Conservation (phyloP, 2,888 invertebrate species). For the Rhyacophila evoluta region DNA sequence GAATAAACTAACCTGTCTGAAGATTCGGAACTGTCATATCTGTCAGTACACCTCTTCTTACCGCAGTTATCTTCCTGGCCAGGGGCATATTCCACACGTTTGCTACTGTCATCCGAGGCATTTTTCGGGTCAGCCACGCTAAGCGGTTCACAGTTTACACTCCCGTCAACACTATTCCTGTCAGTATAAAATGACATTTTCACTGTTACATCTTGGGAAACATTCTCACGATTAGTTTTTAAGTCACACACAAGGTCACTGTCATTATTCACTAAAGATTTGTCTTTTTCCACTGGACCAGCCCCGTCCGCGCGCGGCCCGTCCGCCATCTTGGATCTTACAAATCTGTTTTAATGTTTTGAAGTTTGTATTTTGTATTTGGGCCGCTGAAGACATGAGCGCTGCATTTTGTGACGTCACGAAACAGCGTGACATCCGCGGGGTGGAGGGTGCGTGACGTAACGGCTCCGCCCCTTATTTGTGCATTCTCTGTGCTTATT, state of each 20-base stretch:
- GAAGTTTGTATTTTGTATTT: slow-evolving; percentile 59
- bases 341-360: slow-evolving; percentile 74
- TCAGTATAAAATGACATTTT: slow-evolving; percentile 68
- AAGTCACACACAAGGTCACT: slow-evolving; percentile 62
- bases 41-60: slow-evolving; percentile 89
- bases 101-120: slow-evolving; percentile 58
- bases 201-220: slow-evolving; percentile 63
- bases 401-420: slow-evolving; percentile 64
- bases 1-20: slow-evolving; percentile 84
- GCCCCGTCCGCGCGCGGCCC: slow-evolving; percentile 76
- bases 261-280: slow-evolving; percentile 70
- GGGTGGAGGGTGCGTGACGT: slow-evolving; percentile 62
- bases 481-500: slow-evolving; percentile 68
- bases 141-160: slow-evolving; percentile 70
- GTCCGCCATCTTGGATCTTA: slow-evolving; percentile 87
- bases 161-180: slow-evolving; percentile 68
- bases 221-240: slow-evolving; percentile 70
- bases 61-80: slow-evolving; percentile 71
- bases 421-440: slow-evolving; percentile 62
- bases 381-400: slow-evolving; percentile 44
- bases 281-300: slow-evolving; percentile 71
- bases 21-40: slow-evolving; percentile 94
- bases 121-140: slow-evolving; percentile 63
- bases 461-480: slow-evolving; percentile 70
- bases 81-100: slow-evolving; percentile 57